These are phyloP conservation scores for Tokudaia tokunoshimensis DNA, from an alignment of 2,797 vertebrate species.

Conservation along the genomic window DNA sequence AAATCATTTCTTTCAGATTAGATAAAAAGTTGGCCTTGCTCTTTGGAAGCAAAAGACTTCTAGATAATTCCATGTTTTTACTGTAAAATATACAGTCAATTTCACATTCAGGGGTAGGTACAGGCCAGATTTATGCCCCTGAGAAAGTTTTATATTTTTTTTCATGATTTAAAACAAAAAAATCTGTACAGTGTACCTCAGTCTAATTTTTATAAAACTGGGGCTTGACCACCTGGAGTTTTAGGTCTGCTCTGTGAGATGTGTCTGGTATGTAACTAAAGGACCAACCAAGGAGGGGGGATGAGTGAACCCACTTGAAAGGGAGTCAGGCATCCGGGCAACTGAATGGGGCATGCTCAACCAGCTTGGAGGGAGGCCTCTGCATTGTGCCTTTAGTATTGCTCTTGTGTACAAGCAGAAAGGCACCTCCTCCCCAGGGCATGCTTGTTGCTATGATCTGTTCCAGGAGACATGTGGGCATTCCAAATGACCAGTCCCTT, in stretches of 20 bases:
- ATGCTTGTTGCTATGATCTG: constrained; percentile 57
- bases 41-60: constrained; percentile 73
- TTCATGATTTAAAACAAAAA: constrained; percentile 76
- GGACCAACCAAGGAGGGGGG: constrained; percentile 53
- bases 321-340: constrained; percentile 27
- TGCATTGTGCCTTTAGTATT: constrained; percentile 41
- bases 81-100: constrained; percentile 76
- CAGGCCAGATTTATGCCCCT: constrained; percentile 78
- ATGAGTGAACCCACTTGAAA: constrained; percentile 55
- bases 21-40: constrained; percentile 61
- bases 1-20: constrained; percentile 79
- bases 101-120: constrained; percentile 74
- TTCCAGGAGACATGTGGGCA: constrained; percentile 14
- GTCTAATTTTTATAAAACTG: constrained; percentile 79
- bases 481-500: neutral
- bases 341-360: constrained; percentile 50
- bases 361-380: constrained; percentile 58
- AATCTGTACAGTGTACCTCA: constrained; percentile 58
- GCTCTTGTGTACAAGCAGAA: constrained; percentile 63
- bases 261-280: constrained; percentile 59
- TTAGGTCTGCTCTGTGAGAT: constrained; percentile 74
- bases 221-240: constrained; percentile 77
- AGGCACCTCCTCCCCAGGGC: neutral
- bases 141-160: constrained; percentile 83
- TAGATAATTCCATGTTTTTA: constrained; percentile 77